Conservation (phyloP, 35 echinoderm and acorn worm genomes). For the Patiria miniata region DNA sequence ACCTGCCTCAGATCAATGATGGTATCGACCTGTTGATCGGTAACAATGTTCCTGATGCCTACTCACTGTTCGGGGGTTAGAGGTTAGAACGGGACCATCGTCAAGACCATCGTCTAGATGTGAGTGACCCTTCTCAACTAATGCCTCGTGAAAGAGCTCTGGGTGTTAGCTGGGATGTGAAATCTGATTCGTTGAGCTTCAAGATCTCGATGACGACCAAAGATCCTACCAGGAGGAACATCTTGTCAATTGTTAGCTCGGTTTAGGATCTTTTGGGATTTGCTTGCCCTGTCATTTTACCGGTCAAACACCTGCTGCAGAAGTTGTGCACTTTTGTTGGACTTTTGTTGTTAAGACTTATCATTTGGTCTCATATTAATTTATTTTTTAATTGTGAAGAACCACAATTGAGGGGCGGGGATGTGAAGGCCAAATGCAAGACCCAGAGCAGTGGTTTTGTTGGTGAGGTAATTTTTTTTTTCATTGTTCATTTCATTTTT, state of each 20-base stretch:
- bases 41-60: constrained; percentile 58
- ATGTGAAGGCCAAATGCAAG: too few species aligned
- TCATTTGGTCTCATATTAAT: too few species aligned
- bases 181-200: neutral
- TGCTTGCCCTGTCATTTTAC: neutral
- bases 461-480: too few species aligned
- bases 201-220: neutral
- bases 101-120: constrained; percentile 30
- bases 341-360: too few species aligned
- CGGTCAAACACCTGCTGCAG: neutral
- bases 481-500: too few species aligned
- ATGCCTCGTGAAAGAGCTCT: neutral
- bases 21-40: constrained; percentile 55
- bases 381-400: too few species aligned
- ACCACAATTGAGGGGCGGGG: too few species aligned
- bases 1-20: constrained; percentile 26
- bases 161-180: neutral
- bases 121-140: neutral
- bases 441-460: too few species aligned
- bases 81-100: constrained; percentile 36
- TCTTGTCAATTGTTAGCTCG: neutral
- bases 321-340: too few species aligned
- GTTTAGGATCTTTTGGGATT: neutral
- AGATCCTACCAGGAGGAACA: neutral
- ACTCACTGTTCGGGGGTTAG: constrained; percentile 43